phyloP scores from a whole-genome alignment of 2,888 invertebrate genomes.

The Volucella inanis region DNA sequence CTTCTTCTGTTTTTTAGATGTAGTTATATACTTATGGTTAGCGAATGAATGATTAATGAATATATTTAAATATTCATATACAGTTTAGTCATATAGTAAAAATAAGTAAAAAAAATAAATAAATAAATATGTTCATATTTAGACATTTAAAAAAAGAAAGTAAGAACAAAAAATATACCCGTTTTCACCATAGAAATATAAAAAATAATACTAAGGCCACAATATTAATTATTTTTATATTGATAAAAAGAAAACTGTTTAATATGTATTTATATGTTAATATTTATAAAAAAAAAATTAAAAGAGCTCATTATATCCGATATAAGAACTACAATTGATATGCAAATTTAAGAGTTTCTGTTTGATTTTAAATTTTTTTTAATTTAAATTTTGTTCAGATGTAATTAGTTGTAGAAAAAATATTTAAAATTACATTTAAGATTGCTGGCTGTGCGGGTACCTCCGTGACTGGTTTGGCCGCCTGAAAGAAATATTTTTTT shows the following conservation, averaged over 20 bases:
- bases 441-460: conserved; percentile 85
- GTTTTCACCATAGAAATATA: conserved; percentile 63
- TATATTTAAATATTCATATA: conserved; percentile 42
- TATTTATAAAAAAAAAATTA: conserved; percentile 19
- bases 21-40: conserved; percentile 32
- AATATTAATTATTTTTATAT: conserved; percentile 49
- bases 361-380: conserved; percentile 57
- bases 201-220: conserved; percentile 65
- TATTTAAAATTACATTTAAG: conserved; percentile 82
- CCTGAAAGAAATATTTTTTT: conserved; percentile 85
- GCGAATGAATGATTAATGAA: conserved; percentile 48
- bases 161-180: conserved; percentile 44
- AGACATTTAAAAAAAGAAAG: conserved; percentile 46
- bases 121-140: conserved; percentile 10
- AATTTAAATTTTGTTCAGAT: conserved; percentile 58
- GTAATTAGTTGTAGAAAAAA: conserved; percentile 77
- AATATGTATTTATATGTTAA: conserved; percentile 37
- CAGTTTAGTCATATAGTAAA: conserved; percentile 46
- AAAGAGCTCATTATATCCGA: conserved; percentile 58
- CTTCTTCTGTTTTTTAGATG: conserved; percentile 2
- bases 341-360: conserved; percentile 59
- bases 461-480: conserved; percentile 88
- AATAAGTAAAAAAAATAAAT: conserved; percentile 25
- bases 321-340: conserved; percentile 65
- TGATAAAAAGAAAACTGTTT: conserved; percentile 11